A percentile compares a stretch with the other conserved stretches of the same genome.
These are phyloP conservation scores for Lampris megalopsis DNA, from an alignment of 2,113 vertebrate species.

Conservation along the genomic window DNA sequence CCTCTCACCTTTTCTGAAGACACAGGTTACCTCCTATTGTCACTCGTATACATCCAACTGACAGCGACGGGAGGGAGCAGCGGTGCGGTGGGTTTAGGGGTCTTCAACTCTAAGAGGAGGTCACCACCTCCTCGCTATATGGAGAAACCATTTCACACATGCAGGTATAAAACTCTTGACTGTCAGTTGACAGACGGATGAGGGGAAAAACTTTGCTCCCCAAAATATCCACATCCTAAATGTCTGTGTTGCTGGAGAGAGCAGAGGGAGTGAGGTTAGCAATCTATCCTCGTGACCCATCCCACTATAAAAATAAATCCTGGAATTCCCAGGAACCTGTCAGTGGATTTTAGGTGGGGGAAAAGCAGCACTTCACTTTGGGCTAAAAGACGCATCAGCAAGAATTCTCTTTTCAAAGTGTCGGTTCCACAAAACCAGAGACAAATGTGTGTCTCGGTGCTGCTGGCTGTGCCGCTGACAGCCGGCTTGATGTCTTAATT, in stretches of 20 bases:
- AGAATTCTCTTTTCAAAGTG: conserved; percentile 3
- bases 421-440: conserved; percentile 32
- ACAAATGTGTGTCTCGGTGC: conserved; percentile 17
- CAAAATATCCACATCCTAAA: conserved; percentile 26
- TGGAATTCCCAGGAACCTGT: conserved; percentile 20
- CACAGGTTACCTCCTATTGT: not conserved
- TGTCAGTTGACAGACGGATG: conserved; percentile 14
- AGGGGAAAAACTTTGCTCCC: not conserved
- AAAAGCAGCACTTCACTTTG: conserved; percentile 44
- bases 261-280: conserved; percentile 37
- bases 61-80: conserved; percentile 44
- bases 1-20: conserved; percentile 25
- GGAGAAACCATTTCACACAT: conserved; percentile 44
- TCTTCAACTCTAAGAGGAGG: too few species aligned
- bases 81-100: not conserved
- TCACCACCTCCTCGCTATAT: conserved; percentile 7
- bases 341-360: conserved; percentile 38
- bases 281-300: conserved; percentile 26
- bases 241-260: conserved; percentile 44
- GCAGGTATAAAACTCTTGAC: conserved; percentile 5
- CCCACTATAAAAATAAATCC: conserved; percentile 67
- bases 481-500: conserved; percentile 1
- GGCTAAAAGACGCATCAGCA: conserved; percentile 33
- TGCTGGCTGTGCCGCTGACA: not conserved
- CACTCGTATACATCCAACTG: conserved; percentile 17